Conservation (phyloP, 2,113 vertebrate genomes). For the Corythaixoides concolor region DNA sequence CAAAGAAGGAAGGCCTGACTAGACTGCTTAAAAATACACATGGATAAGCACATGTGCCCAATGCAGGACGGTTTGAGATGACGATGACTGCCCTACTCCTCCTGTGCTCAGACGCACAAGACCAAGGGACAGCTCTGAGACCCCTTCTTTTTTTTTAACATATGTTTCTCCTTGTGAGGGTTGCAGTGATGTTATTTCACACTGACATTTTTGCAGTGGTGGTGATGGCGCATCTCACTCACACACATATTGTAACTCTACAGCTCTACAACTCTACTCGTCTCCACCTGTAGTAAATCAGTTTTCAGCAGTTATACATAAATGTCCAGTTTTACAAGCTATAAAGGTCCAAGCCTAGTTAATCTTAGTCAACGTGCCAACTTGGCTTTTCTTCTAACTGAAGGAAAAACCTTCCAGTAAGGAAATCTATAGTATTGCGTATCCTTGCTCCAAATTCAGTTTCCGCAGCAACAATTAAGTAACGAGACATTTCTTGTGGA, state of each 20-base stretch:
- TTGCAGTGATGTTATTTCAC: not conserved
- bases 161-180: not conserved
- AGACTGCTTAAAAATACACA: not conserved
- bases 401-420: slow-evolving; percentile 23
- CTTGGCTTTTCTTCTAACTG: slow-evolving; percentile 14
- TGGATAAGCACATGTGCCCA: not conserved
- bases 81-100: not conserved
- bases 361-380: not conserved
- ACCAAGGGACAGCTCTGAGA: not conserved
- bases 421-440: not conserved
- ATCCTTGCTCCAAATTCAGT: not conserved
- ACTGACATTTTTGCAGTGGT: not conserved
- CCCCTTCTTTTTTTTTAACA: not conserved
- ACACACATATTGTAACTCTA: not conserved
- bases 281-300: not conserved
- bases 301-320: not conserved
- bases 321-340: slow-evolving; percentile 35
- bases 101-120: not conserved
- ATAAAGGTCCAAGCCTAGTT: not conserved
- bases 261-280: not conserved
- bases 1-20: not conserved
- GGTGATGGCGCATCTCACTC: not conserved
- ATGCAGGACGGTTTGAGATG: not conserved
- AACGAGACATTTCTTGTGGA: slow-evolving; percentile 16
- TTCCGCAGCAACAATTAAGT: slow-evolving; percentile 46